Evolutionary conservation across 2,888 invertebrate species (phyloP).

Genomic region (Campaea margaritaria): DNA sequence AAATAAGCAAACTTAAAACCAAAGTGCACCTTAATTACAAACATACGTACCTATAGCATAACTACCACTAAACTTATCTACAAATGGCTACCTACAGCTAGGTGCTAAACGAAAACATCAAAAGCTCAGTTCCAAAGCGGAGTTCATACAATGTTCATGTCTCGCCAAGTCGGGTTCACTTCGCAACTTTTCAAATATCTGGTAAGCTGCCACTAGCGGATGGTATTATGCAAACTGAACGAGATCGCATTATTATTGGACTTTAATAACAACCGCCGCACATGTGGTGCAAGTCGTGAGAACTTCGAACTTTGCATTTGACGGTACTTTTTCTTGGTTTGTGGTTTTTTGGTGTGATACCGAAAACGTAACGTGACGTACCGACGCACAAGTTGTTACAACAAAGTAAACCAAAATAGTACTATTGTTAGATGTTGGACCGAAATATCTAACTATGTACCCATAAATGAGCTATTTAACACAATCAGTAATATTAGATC

Average conservation of each 20-base stretch:
- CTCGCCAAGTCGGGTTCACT: slow-evolving; percentile 50
- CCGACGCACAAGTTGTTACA: too few relatives aligned
- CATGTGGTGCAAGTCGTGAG: slow-evolving; percentile 42
- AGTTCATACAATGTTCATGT: slow-evolving; percentile 34
- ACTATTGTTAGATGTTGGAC: too few relatives aligned
- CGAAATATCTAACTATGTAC: too few relatives aligned
- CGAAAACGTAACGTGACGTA: too few relatives aligned
- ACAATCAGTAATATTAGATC: too few relatives aligned
- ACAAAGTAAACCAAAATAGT: too few relatives aligned
- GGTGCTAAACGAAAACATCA: slow-evolving; percentile 26
- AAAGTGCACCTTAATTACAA: too few relatives aligned
- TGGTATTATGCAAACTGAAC: slow-evolving; percentile 72
- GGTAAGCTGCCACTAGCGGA: slow-evolving; percentile 46
- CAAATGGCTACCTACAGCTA: slow-evolving; percentile 1
- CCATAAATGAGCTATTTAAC: too few relatives aligned
- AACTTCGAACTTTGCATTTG: background rate
- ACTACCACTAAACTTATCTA: too few relatives aligned
- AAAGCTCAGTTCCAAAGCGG: slow-evolving; percentile 29
- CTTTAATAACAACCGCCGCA: slow-evolving; percentile 52
- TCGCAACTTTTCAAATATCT: slow-evolving; percentile 78
- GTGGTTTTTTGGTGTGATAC: background rate
- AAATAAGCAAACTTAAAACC: too few relatives aligned
- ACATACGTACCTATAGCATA: background rate
- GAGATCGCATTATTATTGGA: slow-evolving; percentile 64
- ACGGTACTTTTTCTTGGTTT: background rate